A percentile compares a stretch with the other conserved stretches of the same genome.
phyloP scores from a whole-genome alignment of 2,113 vertebrate genomes.

The Rostratula benghalensis region DNA sequence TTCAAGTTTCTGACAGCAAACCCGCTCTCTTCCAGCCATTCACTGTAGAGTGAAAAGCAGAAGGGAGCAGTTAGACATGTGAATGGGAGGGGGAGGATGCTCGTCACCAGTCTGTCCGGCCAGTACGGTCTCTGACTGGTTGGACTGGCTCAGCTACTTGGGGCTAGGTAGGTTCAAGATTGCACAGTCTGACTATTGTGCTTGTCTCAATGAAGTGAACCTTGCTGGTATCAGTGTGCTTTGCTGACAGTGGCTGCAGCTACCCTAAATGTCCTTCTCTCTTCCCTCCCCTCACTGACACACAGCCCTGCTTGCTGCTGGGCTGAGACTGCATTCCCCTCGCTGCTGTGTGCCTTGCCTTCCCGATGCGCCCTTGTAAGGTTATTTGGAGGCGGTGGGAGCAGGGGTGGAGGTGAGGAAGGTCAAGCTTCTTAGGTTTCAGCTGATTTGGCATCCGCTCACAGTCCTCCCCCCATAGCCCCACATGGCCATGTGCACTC shows the following conservation, averaged over 20 bases:
- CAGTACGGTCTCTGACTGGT: constrained; percentile 16
- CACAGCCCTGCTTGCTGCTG: not conserved
- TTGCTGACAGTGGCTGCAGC: not conserved
- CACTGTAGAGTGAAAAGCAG: not conserved
- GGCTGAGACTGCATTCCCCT: not conserved
- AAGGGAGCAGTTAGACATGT: not conserved
- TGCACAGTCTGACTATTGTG: not conserved
- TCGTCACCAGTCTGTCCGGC: not conserved
- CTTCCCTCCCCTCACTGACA: not conserved
- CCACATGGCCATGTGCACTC: not conserved
- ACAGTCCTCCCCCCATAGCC: not conserved
- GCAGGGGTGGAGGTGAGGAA: constrained; percentile 59
- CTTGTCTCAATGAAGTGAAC: not conserved
- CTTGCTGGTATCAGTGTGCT: not conserved
- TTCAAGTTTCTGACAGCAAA: constrained; percentile 32
- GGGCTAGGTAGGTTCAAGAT: not conserved
- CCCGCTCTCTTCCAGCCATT: not conserved
- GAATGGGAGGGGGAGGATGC: constrained; percentile 24
- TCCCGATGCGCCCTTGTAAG: constrained; percentile 37
- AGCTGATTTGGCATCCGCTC: constrained; percentile 60
- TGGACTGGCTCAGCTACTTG: not conserved
- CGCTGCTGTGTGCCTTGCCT: not conserved
- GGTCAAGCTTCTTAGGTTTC: constrained; percentile 71
- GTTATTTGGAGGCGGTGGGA: constrained; percentile 53
- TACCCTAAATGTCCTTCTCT: not conserved